Base-by-base conservation (phyloP, 2,888 invertebrate species). In the Belgica antarctica region DNA sequence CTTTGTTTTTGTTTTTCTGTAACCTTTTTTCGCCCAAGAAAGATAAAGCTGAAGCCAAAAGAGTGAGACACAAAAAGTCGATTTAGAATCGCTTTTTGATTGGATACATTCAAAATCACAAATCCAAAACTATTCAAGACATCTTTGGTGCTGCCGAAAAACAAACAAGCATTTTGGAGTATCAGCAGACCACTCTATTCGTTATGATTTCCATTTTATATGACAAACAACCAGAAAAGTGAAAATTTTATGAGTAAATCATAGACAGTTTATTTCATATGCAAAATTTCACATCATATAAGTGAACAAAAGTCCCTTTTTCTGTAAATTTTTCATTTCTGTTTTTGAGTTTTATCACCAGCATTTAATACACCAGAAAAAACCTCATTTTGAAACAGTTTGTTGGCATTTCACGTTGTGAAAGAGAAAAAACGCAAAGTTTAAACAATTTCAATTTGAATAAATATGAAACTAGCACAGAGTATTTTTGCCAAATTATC, bases 1-100 rank as follows among this genome's bases (percentile, higher is more conserved):
- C 41, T 65, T 65, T 65, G 65, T 65, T 65, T 65, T 65, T 65
- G 65, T 65, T 65, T 65, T 65, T 65, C 65, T 65, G 47, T 17
- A 65, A 62, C 27, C n/a, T n/a, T 62, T 34, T 34, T 62, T 62
- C 34, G 62, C 62, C 10, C 19, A 34, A 31, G 27, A 61, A 61
- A 15, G 4, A 61, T 15, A 27, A 28, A 28, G 4, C 17, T 12
- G 22, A 52, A 12, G 8, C 22, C 52, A 19, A 46, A 10, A 52
- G n/a, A n/a, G n/a, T n/a, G n/a, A n/a, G n/a, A n/a, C n/a, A n/a
- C n/a, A n/a, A n/a, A n/a, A n/a, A n/a, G n/a, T n/a, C n/a, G n/a
- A n/a, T n/a, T n/a, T n/a, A n/a, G n/a, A n/a, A n/a, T n/a, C n/a
- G n/a, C n/a, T n/a, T n/a, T n/a, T 52, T 22, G 52, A 52, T 52